Conservation (phyloP, 2,888 invertebrate genomes). For the Fragum sueziense region DNA sequence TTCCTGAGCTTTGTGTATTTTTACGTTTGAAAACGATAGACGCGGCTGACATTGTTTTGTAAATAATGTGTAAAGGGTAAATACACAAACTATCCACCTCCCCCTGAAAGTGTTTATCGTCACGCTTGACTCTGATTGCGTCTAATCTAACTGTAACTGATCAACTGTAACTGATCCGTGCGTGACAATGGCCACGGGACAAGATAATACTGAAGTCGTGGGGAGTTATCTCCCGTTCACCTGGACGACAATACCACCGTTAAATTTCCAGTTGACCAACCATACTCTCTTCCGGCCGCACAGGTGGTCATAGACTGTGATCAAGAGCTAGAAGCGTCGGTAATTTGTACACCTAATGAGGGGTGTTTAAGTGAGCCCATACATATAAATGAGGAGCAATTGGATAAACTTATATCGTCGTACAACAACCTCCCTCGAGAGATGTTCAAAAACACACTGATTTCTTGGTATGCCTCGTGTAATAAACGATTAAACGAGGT, state of each 20-base stretch:
- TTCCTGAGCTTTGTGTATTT: no score
- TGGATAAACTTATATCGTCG: neutral
- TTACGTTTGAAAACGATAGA: no score
- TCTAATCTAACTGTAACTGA: no score
- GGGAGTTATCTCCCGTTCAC: constrained; percentile 3
- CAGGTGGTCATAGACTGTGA: neutral
- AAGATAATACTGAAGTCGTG: no score
- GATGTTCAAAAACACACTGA: neutral
- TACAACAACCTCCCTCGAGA: neutral
- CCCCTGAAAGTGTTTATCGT: no score
- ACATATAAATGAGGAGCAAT: neutral
- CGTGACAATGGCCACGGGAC: no score
- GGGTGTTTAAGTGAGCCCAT: neutral
- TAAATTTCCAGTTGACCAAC: neutral
- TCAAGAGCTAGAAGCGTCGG: neutral
- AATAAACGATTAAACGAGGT: constrained; percentile 1
- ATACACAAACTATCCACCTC: no score
- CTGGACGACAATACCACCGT: neutral
- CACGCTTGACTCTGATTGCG: no score
- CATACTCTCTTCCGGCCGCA: neutral
- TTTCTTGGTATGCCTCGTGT: neutral
- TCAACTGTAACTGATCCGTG: no score
- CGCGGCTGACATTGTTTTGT: no score
- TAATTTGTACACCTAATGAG: neutral
- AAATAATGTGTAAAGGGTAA: no score